Evolutionary conservation across 30 jellyfish, hydroid and myxozoan species (phyloP).

Genomic region (Hydractinia symbiolongicarpus): DNA sequence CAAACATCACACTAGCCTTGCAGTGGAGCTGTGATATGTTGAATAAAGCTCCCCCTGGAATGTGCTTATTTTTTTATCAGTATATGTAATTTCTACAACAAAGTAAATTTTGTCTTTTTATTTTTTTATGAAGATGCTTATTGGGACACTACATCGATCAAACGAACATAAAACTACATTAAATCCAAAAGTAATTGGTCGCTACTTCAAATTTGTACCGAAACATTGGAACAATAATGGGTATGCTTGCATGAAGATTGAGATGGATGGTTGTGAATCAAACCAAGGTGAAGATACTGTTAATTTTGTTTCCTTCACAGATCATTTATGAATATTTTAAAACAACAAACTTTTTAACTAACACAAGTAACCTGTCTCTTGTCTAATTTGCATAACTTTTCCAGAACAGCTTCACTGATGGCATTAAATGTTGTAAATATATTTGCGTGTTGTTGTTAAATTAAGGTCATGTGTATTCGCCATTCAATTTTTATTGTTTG

Average conservation of each 20-base stretch:
- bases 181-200: constrained; percentile 16
- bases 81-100: too few relatives aligned
- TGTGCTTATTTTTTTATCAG: too few relatives aligned
- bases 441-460: not conserved
- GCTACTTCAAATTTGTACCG: constrained; percentile 30
- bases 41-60: too few relatives aligned
- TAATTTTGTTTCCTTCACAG: not conserved
- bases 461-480: not conserved
- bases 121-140: not conserved
- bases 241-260: constrained; percentile 33
- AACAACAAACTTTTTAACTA: too few relatives aligned
- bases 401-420: too few relatives aligned
- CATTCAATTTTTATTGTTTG: too few relatives aligned
- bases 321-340: not conserved
- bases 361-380: too few relatives aligned
- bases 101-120: too few relatives aligned
- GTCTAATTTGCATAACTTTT: too few relatives aligned
- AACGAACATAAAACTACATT: not conserved
- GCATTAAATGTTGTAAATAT: too few relatives aligned
- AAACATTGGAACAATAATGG: constrained; percentile 13
- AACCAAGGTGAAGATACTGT: not conserved
- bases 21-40: too few relatives aligned
- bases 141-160: constrained; percentile 4
- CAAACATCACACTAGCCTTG: too few relatives aligned
- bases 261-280: constrained; percentile 36